Evolutionary conservation across 2,888 invertebrate species (phyloP).

Genomic region (Drosophila siamana): DNA sequence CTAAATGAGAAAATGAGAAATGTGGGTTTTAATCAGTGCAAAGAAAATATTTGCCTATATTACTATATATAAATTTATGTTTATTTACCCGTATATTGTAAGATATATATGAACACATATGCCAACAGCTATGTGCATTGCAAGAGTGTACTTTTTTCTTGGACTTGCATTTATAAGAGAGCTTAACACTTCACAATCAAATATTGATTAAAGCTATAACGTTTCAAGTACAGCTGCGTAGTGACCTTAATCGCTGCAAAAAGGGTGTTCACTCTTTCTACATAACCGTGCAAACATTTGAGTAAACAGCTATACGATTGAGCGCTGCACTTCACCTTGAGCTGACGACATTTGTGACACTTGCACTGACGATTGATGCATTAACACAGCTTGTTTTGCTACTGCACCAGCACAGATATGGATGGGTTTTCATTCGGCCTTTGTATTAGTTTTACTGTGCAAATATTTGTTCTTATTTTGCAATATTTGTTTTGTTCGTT

Average conservation of each 20-base stretch:
- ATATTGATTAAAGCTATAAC: constrained; percentile 32
- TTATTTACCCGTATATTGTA: background rate
- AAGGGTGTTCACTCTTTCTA: constrained; percentile 40
- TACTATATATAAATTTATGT: background rate
- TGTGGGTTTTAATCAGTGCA: constrained; percentile 3
- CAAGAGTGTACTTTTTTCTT: constrained; percentile 13
- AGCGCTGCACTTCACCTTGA: constrained; percentile 62
- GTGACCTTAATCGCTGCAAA: constrained; percentile 48
- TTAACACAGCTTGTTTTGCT: constrained; percentile 29
- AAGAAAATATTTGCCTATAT: background rate
- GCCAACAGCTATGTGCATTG: background rate
- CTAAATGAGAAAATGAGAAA: background rate
- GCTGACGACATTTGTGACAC: constrained; percentile 58
- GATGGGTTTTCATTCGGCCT: constrained; percentile 29
- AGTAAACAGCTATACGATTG: constrained; percentile 29
- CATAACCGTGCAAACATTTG: constrained; percentile 33
- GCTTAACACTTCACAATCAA: constrained; percentile 18
- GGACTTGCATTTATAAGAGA: background rate
- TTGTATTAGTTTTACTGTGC: constrained; percentile 15
- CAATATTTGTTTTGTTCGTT: constrained; percentile 19
- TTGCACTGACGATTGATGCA: constrained; percentile 46
- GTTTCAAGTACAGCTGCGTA: constrained; percentile 7
- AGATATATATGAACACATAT: background rate
- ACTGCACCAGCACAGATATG: constrained; percentile 18
- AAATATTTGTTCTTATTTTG: constrained; percentile 48